Conservation (phyloP, 2,888 invertebrate species). For the Lysandra coridon region DNA sequence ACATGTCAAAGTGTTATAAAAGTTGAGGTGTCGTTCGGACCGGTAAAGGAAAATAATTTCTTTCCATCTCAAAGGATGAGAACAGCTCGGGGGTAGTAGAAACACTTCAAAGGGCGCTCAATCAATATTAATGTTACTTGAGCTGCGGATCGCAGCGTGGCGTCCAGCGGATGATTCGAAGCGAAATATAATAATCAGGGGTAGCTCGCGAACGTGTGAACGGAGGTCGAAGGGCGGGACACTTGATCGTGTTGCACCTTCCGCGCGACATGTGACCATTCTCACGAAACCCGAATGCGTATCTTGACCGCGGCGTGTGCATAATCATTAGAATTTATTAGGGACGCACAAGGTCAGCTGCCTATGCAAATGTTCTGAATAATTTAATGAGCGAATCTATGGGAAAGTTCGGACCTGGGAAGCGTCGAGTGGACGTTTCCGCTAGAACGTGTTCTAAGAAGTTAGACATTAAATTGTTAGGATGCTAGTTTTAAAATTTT, state of each 20-base stretch:
- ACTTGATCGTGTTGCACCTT: slow-evolving; percentile 75
- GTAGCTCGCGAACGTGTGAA: slow-evolving; percentile 73
- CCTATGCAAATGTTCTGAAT: slow-evolving; percentile 64
- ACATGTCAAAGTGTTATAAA: slow-evolving; percentile 48
- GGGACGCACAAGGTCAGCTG: slow-evolving; percentile 70
- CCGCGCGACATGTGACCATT: slow-evolving; percentile 53
- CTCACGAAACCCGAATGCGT: slow-evolving; percentile 67
- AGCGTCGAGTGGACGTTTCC: background rate
- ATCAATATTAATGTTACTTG: slow-evolving; percentile 74
- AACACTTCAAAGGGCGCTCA: slow-evolving; percentile 66
- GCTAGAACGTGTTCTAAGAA: slow-evolving; percentile 11
- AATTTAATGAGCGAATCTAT: slow-evolving; percentile 53
- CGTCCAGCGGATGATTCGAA: slow-evolving; percentile 66
- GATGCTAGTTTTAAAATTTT: slow-evolving; percentile 21
- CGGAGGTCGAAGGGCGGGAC: slow-evolving; percentile 67
- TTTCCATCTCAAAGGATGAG: slow-evolving; percentile 63
- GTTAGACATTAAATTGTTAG: background rate
- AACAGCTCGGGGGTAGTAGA: slow-evolving; percentile 62
- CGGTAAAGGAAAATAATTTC: slow-evolving; percentile 48
- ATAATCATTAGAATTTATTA: slow-evolving; percentile 73
- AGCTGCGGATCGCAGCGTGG: slow-evolving; percentile 57
- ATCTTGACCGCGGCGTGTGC: slow-evolving; percentile 63
- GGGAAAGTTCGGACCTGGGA: slow-evolving; percentile 51
- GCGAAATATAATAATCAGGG: slow-evolving; percentile 67
- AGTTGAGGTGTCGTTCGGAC: slow-evolving; percentile 41